These are phyloP conservation scores for Caerostris darwini DNA, from an alignment of 1,140 invertebrate genomes.

Conservation along the genomic window DNA sequence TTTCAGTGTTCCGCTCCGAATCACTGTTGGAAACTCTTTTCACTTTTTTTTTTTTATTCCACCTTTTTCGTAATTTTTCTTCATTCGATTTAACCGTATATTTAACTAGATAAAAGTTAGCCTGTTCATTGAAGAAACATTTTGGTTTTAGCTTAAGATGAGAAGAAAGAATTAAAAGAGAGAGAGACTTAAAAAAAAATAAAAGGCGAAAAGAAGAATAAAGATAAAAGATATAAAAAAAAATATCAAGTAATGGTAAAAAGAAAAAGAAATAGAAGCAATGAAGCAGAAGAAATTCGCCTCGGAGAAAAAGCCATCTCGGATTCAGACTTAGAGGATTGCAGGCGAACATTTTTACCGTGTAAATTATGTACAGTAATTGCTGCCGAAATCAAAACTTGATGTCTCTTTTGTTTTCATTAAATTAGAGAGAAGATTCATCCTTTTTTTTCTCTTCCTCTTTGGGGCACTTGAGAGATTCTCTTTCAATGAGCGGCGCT, in stretches of 20 bases:
- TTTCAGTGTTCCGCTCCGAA: conserved; percentile 34
- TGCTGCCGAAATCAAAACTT: conserved; percentile 18
- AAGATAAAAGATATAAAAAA: no score
- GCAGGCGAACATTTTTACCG: background rate
- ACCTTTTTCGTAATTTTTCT: conserved; percentile 32
- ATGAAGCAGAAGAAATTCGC: background rate
- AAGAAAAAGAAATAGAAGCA: background rate
- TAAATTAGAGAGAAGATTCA: background rate
- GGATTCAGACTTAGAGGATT: background rate
- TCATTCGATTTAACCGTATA: conserved; percentile 58
- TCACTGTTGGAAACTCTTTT: background rate
- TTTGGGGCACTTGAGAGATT: no score
- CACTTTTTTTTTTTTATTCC: background rate
- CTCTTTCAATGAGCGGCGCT: no score
- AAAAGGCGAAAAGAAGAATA: no score
- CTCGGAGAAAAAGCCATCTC: background rate
- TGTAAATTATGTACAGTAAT: conserved; percentile 22
- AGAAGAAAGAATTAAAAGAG: background rate
- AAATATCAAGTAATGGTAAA: no score
- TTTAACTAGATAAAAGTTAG: conserved; percentile 64
- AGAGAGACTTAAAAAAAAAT: background rate
- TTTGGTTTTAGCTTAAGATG: background rate
- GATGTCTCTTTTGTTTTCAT: conserved; percentile 20
- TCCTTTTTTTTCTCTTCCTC: no score
- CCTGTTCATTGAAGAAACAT: conserved; percentile 37